These are phyloP conservation scores for Rhynchonycteris naso DNA, from an alignment of 2,797 vertebrate genomes.

Conservation along the genomic window DNA sequence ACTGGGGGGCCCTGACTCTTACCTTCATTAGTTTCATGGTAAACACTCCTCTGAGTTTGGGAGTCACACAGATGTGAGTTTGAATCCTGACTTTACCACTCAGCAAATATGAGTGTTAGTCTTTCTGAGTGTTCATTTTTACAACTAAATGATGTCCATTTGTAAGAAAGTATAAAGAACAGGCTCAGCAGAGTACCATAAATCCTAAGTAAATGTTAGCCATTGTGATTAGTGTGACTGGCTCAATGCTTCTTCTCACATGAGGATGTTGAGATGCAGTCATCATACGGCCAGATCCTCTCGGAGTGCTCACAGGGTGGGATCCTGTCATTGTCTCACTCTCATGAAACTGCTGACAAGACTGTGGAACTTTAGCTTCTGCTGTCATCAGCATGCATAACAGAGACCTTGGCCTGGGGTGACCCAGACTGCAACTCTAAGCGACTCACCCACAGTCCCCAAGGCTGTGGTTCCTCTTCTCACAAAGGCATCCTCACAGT, in stretches of 20 bases:
- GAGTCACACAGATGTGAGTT: neutral
- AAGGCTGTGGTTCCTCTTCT: neutral
- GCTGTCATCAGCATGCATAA: neutral
- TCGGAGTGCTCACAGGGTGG: neutral
- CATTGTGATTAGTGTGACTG: rapidly evolving
- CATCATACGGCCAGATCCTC: neutral
- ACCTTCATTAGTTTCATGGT: neutral
- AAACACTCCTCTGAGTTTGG: neutral
- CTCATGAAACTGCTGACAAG: neutral
- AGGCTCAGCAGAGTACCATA: neutral
- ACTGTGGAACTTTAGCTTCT: neutral
- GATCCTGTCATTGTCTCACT: neutral
- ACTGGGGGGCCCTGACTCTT: neutral
- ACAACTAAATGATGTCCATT: neutral
- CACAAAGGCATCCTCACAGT: neutral
- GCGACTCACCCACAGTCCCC: neutral
- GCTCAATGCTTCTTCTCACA: neutral
- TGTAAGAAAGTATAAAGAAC: neutral
- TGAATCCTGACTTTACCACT: conserved; percentile 3
- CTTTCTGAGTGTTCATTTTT: neutral
- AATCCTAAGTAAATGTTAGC: neutral
- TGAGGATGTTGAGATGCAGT: neutral
- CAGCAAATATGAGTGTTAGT: neutral
- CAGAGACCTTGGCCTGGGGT: neutral
- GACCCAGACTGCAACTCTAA: neutral